These are phyloP conservation scores for Rhinatrema bivittatum DNA, from an alignment of 2,797 vertebrate species.

Conservation along the genomic window DNA sequence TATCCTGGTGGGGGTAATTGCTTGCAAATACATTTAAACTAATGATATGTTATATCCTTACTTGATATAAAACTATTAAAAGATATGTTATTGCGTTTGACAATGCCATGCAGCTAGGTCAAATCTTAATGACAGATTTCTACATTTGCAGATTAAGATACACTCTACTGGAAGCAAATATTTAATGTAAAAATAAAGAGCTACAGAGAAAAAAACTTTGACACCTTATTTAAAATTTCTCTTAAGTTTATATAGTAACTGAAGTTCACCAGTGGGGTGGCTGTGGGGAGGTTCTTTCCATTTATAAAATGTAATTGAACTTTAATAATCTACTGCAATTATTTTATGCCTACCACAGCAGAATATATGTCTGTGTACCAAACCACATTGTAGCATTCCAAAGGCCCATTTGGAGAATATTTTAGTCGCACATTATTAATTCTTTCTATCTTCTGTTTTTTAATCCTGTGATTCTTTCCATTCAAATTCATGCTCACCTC, in stretches of 20 bases:
- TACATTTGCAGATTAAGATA: constrained; percentile 65
- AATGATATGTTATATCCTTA: constrained; percentile 74
- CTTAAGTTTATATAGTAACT: constrained; percentile 33
- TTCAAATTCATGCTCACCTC: too few species aligned
- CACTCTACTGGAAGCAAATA: constrained; percentile 67
- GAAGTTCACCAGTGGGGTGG: too few species aligned
- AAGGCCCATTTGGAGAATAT: too few species aligned
- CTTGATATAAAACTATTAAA: constrained; percentile 75
- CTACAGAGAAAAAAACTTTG: constrained; percentile 50
- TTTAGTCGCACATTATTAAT: too few species aligned
- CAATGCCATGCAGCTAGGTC: constrained; percentile 67
- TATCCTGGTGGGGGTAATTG: constrained; percentile 73
- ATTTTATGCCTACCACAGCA: too few species aligned
- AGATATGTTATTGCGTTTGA: constrained; percentile 69
- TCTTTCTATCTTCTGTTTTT: too few species aligned
- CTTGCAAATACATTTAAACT: constrained; percentile 76
- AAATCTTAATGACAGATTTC: constrained; percentile 72
- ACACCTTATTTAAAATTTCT: constrained; percentile 53
- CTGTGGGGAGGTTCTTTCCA: too few species aligned
- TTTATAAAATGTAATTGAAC: too few species aligned
- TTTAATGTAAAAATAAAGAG: constrained; percentile 68
- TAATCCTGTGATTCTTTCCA: too few species aligned
- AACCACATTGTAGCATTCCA: too few species aligned
- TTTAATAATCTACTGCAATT: too few species aligned
- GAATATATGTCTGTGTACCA: too few species aligned